Base-by-base conservation (phyloP, 2,797 vertebrate genomes). In the Melopsittacus undulatus region DNA sequence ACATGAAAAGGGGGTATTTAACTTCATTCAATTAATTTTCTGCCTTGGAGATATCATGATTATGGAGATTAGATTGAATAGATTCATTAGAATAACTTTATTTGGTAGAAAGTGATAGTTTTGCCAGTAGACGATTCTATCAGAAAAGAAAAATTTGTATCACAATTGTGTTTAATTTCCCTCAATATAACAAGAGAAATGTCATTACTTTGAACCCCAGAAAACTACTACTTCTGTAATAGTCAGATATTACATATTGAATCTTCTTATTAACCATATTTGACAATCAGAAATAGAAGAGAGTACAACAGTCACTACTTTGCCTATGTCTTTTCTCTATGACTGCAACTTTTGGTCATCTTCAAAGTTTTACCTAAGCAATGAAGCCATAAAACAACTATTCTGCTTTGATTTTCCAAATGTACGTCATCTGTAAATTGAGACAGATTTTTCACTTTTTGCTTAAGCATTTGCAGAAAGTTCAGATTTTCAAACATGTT, bases 11-110 rank as follows among this genome's bases (percentile, higher is more conserved):
- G 97, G 98, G 98, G 98, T 98, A 98, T 99, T 99, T 99, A 98
- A 98, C 98, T 98, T 98, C 97, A 96, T 98, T 97, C 98, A 98
- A 98, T 99, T 99, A 99, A 99, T 99, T 99, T 99, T 98, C 98
- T 98, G 98, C 98, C 97, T 98, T 98, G 96, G 97, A 98, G 98
- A 98, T 98, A 98, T 97, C 93, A 97, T 98, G 98, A 99, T 99
- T 98, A 98, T 98, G 98, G 98, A 99, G 98, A 98, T 98, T 98
- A 99, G 98, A 98, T 98, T 98, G 98, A 99, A 98, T 97, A 98
- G 98, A 97, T 99, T 99, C 97, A 99, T 98, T 99, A 98, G 97
- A 98, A 96, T 97, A 85, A 97, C 97, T 91, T 98, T 98, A 98
- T 98, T 98, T 96, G 98, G 85, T 97, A 95, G 90, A 95, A 97